Conservation (phyloP, 2,797 vertebrate genomes). For the Propithecus perrieri region DNA sequence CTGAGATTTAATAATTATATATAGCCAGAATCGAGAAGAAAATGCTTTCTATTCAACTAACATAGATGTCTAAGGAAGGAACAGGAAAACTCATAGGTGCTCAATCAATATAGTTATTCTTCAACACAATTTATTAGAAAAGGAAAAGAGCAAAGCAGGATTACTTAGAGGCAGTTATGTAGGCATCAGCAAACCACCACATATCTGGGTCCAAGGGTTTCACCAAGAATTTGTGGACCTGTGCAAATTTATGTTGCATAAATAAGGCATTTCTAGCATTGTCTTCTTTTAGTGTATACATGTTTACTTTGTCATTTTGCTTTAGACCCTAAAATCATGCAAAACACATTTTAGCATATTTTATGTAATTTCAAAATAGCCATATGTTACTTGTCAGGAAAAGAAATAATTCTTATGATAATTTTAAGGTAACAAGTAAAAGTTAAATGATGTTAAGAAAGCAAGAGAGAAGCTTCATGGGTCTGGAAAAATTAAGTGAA, state of each 20-base stretch:
- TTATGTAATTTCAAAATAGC: slow-evolving; percentile 27
- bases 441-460: slow-evolving; percentile 13
- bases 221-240: not conserved
- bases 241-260: not conserved
- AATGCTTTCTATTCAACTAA: slow-evolving; percentile 27
- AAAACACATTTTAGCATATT: not conserved
- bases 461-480: not conserved
- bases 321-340: not conserved
- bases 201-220: not conserved
- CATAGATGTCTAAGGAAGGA: not conserved
- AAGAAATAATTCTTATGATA: not conserved
- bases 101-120: not conserved
- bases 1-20: not conserved
- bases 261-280: not conserved
- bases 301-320: slow-evolving; percentile 29
- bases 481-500: slow-evolving; percentile 1
- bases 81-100: not conserved
- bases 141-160: not conserved
- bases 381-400: not conserved
- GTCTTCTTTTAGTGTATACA: not conserved
- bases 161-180: not conserved
- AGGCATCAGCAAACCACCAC: not conserved
- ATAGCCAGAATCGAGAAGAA: not conserved
- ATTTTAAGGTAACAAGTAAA: slow-evolving; percentile 25
- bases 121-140: not conserved